These are phyloP conservation scores for Morpho achilles DNA, from an alignment of 2,888 invertebrate species.

Conservation along the genomic window DNA sequence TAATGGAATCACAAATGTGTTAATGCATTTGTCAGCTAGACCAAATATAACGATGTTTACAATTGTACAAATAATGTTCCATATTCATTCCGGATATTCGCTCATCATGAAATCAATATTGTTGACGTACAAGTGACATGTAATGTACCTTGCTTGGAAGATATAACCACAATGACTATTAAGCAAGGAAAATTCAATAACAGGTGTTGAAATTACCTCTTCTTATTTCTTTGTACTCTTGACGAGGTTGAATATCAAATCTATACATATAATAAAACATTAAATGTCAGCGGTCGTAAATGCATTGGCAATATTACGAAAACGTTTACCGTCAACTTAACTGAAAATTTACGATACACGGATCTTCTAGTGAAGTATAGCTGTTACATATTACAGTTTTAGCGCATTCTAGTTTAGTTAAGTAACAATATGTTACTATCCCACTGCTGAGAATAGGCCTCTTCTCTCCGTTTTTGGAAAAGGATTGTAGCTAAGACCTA, in stretches of 20 bases:
- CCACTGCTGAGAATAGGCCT: too few species aligned
- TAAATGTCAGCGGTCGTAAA: constrained; percentile 1
- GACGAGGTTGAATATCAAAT: neutral
- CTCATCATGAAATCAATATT: constrained; percentile 2
- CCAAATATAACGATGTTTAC: neutral
- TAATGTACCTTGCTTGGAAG: constrained; percentile 1
- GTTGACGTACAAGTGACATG: neutral
- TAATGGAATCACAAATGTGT: too few species aligned
- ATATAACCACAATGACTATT: constrained; percentile 4
- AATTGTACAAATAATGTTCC: neutral
- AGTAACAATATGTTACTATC: too few species aligned
- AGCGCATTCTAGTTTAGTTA: too few species aligned
- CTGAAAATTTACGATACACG: too few species aligned
- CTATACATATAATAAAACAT: constrained; percentile 1
- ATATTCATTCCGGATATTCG: neutral
- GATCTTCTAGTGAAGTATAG: too few species aligned
- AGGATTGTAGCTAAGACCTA: too few species aligned
- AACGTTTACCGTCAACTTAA: neutral
- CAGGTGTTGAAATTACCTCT: constrained; percentile 6
- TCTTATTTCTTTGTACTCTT: constrained; percentile 5
- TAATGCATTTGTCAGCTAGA: too few species aligned
- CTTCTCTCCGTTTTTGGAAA: too few species aligned
- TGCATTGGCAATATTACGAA: neutral
- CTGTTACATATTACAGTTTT: too few species aligned
- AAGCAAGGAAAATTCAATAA: constrained; percentile 8